Base-by-base conservation (phyloP, 2,888 invertebrate genomes). In the Orchesella flavescens region DNA sequence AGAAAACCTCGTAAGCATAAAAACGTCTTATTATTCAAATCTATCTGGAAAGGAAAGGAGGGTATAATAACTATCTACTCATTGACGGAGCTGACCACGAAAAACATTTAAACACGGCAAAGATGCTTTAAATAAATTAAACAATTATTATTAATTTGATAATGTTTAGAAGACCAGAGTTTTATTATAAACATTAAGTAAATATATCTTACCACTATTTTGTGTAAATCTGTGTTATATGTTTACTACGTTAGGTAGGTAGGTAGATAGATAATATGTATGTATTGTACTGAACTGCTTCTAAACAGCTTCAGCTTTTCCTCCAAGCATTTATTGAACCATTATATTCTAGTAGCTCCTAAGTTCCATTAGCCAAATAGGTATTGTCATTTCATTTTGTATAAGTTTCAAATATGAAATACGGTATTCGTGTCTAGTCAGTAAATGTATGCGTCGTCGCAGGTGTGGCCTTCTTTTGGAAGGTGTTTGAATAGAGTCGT, bases 351-450 rank as follows among this genome's bases (percentile, higher is more conserved):
- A 34, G 7, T 34, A 34, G 34, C 34, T 34, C 34, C 34, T 34
- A 34, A 34, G 34, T 49, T 49, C 49, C 49, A 49, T 12, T n/a
- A 49, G n/a, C 49, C 49, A 49, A 7, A 12, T 49, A 12, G 49
- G 12, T 15, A 49, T 49, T 44, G 9, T 44, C 7, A 44, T 9
- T 9, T 49, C n/a, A 49, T 49, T 49, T n/a, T 49, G 12, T 3
- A 7, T 7, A 49, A 49, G n/a, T n/a, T 49, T 49, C 49, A 49
- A n/a, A 49, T 49, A 49, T 49, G 49, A n/a, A n/a, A 15, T 49
- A 46, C 44, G 77, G 77, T 77, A 77, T 77, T 77, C 57, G 34
- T 69, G 65, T 77, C 77, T 77, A 77, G 77, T 77, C 77, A 77
- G 43, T 24, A 34, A 34, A 34, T 34, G 34, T 34, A 34, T 34